These are phyloP conservation scores for Austrolebias charrua DNA, from an alignment of 2,797 vertebrate genomes.

Conservation along the genomic window DNA sequence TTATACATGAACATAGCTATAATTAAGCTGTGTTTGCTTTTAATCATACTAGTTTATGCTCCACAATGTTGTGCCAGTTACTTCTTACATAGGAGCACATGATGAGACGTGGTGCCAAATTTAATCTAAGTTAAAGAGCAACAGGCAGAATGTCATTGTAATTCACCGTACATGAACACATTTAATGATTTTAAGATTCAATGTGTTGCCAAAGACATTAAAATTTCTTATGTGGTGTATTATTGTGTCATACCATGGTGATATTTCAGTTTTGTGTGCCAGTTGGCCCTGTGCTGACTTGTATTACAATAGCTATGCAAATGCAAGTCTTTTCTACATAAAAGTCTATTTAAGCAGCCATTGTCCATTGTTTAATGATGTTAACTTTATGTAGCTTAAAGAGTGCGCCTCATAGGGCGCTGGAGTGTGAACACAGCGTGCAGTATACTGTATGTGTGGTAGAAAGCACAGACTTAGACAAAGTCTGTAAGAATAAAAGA, in stretches of 20 bases:
- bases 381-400: not conserved
- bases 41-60: slow-evolving; percentile 6
- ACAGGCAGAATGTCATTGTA: slow-evolving; percentile 1
- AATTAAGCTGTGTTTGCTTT: slow-evolving; percentile 1
- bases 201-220: not conserved
- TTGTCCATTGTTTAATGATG: not conserved
- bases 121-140: slow-evolving; percentile 10
- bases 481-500: slow-evolving; percentile 33
- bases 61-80: not conserved
- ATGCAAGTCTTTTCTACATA: not conserved
- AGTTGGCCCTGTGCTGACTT: slow-evolving; percentile 3
- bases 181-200: not conserved
- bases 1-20: not conserved
- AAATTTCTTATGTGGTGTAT: not conserved
- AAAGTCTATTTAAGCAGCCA: not conserved
- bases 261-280: slow-evolving; percentile 1
- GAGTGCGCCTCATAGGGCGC: not conserved
- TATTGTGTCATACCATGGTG: not conserved
- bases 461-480: slow-evolving; percentile 1
- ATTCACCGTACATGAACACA: slow-evolving; percentile 2
- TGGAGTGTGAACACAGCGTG: not conserved
- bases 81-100: not conserved
- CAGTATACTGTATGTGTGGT: not conserved
- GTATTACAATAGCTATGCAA: not conserved
- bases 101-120: not conserved